A percentile compares a stretch with the other conserved stretches of the same genome.
phyloP scores from a whole-genome alignment of 2,888 invertebrate species.

The Caenorhabditis doughertyi region DNA sequence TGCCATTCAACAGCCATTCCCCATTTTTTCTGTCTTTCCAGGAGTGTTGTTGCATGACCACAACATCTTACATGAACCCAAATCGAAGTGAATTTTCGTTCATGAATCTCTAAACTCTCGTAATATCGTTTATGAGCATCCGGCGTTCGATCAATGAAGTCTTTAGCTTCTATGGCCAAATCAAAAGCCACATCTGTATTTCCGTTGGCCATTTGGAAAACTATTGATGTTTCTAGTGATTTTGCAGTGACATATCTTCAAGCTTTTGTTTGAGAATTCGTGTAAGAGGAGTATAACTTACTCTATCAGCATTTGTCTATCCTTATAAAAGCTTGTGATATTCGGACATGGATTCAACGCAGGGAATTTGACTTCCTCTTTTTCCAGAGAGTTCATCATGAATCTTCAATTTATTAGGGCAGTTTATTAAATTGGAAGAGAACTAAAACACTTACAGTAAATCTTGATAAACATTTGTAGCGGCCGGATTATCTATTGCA shows the following conservation, averaged over 20 bases:
- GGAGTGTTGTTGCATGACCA: conserved; percentile 84
- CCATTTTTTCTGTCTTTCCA: conserved; percentile 84
- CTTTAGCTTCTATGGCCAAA: conserved; percentile 41
- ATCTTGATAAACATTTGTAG: conserved; percentile 64
- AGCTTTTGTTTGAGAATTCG: not conserved
- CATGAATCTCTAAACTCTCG: conserved; percentile 84
- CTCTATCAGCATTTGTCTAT: conserved; percentile 47
- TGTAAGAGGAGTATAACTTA: conserved; percentile 4
- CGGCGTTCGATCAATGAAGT: conserved; percentile 28
- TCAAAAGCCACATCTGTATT: conserved; percentile 48
- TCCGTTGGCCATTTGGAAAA: conserved; percentile 29
- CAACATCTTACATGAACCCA: conserved; percentile 84
- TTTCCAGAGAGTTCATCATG: conserved; percentile 62
- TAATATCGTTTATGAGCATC: conserved; percentile 21
- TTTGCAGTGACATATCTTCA: conserved; percentile 69
- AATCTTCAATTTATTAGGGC: conserved; percentile 32
- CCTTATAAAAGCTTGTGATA: conserved; percentile 59
- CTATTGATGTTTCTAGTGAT: conserved; percentile 62
- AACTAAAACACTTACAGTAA: conserved; percentile 67
- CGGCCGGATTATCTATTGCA: conserved; percentile 64
- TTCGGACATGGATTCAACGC: conserved; percentile 56
- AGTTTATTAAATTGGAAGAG: not conserved
- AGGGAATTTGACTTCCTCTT: conserved; percentile 49
- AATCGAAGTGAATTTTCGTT: conserved; percentile 86
- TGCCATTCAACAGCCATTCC: conserved; percentile 85